These are phyloP conservation scores for Psephotus haematonotus DNA, from an alignment of 2,113 vertebrate species.

Conservation along the genomic window DNA sequence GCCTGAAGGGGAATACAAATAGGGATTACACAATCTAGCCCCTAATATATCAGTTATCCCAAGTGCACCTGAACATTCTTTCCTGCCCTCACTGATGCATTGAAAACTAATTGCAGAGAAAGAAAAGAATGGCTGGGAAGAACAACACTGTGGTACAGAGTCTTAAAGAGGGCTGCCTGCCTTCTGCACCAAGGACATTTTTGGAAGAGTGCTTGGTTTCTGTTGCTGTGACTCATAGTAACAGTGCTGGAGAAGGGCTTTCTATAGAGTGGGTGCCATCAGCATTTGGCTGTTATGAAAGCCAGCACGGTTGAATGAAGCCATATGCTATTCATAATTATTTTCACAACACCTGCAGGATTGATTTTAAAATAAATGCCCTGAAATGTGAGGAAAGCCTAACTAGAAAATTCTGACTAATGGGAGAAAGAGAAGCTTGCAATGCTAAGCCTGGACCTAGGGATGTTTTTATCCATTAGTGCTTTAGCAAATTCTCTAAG, in stretches of 20 bases:
- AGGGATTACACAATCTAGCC: neutral
- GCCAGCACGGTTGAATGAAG: neutral
- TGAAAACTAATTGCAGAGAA: neutral
- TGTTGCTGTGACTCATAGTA: neutral
- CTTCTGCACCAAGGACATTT: neutral
- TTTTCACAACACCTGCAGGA: neutral
- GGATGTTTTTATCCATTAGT: neutral
- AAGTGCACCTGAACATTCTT: neutral
- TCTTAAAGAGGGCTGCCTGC: rapidly evolving
- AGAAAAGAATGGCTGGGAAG: neutral
- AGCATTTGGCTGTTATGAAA: neutral
- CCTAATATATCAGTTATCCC: neutral
- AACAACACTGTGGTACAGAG: neutral
- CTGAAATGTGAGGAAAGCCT: neutral
- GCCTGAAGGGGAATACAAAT: neutral
- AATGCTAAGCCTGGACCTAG: neutral
- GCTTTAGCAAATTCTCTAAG: neutral
- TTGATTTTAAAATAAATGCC: slow-evolving; percentile 1
- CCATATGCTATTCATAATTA: neutral
- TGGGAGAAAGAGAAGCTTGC: neutral
- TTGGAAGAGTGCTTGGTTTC: neutral
- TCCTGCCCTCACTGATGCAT: neutral
- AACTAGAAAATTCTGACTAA: neutral
- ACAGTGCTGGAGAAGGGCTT: neutral
- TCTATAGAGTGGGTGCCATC: neutral